phyloP scores from a whole-genome alignment of 2,113 vertebrate genomes.

The Gorsachius goisagi region DNA sequence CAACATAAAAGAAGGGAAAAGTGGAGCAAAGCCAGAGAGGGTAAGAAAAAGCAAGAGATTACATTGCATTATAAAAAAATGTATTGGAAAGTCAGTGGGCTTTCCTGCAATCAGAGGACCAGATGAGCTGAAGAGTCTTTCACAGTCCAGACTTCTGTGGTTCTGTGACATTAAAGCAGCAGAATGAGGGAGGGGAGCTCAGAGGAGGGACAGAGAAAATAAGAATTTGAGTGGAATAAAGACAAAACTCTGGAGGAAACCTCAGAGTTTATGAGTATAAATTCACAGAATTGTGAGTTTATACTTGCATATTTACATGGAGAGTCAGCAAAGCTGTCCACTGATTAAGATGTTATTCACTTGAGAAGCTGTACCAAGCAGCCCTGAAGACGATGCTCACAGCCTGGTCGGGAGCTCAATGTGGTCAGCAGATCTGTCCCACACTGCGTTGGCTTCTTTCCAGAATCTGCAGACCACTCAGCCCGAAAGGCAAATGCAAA shows the following conservation, averaged over 20 bases:
- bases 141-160: background rate
- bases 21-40: background rate
- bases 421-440: background rate
- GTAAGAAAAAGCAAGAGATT: constrained; percentile 2
- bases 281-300: background rate
- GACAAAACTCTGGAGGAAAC: background rate
- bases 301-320: background rate
- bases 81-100: background rate
- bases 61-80: background rate
- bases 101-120: background rate
- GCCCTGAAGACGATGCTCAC: background rate
- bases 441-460: background rate
- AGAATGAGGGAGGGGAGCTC: background rate
- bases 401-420: background rate
- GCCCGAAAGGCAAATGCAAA: background rate
- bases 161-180: background rate
- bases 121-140: background rate
- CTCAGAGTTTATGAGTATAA: background rate
- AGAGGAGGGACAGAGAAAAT: background rate
- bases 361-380: background rate
- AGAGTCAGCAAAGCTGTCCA: background rate
- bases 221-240: background rate
- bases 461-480: background rate
- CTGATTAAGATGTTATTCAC: background rate
- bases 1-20: background rate